Evolutionary conservation across 2,113 vertebrate genomes (phyloP), one percentile per base, ranked within the genome.

Genomic region (Colinus virginianus): DNA sequence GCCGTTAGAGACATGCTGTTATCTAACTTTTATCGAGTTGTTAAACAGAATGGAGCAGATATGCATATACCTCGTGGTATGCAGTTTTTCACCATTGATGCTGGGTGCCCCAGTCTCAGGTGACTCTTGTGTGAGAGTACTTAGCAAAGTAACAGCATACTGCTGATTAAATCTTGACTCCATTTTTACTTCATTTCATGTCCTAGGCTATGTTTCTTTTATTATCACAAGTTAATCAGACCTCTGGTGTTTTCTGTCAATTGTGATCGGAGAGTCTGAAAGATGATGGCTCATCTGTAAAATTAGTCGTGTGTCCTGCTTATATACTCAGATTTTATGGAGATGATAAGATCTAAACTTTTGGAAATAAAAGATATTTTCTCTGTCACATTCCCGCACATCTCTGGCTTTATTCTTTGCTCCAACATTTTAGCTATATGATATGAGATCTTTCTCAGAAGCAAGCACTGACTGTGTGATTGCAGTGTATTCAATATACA

Each of bases 241-340:
- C 7, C 7, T 78, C 4, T 62, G 22, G 25, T n/a, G 19, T n/a
- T 2, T 5, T 78, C 48, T 55, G 61, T 25, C n/a, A 63, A 16
- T n/a, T 51, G 11, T 32, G 30, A 32, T 40, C 81, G 36, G 42
- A 30, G 62, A 79, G 34, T 78, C 18, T 58, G 43, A 55, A 25
- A 36, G 32, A 21, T n/a, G 32, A n/a, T 19, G 75, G 17, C 5
- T 11, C 10, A 18, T 48, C 48, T 84, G 36, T 16, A 72, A 89
- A 88, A 51, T 1, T 51, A 11, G 2, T 78, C 11, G 6, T 1
- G 0, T 92, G 87, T 26, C 36, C n/a, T 72, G 25, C 9, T 7
- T 68, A 42, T 81, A 28, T 3, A 78, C 16, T 13, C 40, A 32
- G 13, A 34, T 86, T 80, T 70, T 74, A 21, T 67, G 61, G 36